A percentile compares a stretch with the other conserved stretches of the same genome.
These are phyloP conservation scores for Gobiocypris rarus DNA, from an alignment of 2,113 vertebrate species.

Conservation along the genomic window DNA sequence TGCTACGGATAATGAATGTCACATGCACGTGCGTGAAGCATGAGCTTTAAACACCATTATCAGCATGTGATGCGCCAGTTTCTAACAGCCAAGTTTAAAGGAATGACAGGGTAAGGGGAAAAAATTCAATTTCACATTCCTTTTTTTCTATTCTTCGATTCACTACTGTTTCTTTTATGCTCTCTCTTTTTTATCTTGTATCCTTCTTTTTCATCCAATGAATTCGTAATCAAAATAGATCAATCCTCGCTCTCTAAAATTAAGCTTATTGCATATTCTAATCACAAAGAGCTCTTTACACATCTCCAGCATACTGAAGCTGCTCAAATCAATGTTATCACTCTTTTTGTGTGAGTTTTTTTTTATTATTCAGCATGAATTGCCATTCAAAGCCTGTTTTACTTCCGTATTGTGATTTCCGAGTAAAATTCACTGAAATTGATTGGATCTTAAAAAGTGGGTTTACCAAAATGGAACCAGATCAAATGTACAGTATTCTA, in stretches of 20 bases:
- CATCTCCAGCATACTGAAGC: slow-evolving; percentile 12
- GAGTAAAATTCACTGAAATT: background rate
- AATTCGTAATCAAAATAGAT: slow-evolving; percentile 68
- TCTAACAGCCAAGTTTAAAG: slow-evolving; percentile 27
- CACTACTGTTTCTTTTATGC: slow-evolving; percentile 13
- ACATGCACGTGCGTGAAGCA: slow-evolving; percentile 19
- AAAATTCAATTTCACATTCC: slow-evolving; percentile 28
- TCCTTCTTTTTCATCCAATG: slow-evolving; percentile 48
- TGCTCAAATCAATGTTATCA: background rate
- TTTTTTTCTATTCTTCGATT: slow-evolving; percentile 32
- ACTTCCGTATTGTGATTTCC: background rate
- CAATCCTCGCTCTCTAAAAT: slow-evolving; percentile 62
- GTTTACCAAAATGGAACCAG: background rate
- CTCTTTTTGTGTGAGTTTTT: background rate
- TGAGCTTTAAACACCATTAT: background rate
- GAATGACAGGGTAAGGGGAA: background rate
- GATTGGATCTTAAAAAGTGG: background rate
- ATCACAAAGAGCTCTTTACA: slow-evolving; percentile 39
- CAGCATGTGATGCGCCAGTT: slow-evolving; percentile 6
- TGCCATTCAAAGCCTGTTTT: background rate
- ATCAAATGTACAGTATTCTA: background rate
- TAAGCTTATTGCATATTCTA: slow-evolving; percentile 47
- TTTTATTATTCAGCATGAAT: background rate
- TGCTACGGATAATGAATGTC: slow-evolving; percentile 6
- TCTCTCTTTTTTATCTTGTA: slow-evolving; percentile 20